Conservation (phyloP, 2,797 vertebrate species). For the Hybognathus amarus region DNA sequence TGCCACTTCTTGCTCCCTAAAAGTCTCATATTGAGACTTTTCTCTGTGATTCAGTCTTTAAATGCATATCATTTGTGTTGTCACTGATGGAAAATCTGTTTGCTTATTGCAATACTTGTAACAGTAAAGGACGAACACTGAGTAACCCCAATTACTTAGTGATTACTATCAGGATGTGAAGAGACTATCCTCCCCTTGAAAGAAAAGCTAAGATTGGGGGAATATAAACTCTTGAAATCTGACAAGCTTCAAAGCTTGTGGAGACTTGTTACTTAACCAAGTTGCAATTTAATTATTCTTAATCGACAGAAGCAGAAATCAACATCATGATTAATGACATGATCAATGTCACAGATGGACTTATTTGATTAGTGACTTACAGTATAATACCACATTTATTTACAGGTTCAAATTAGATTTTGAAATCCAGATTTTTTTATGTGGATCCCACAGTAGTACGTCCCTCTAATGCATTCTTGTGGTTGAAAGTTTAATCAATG, state of each 20-base stretch:
- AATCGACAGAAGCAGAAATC: neutral
- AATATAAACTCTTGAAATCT: neutral
- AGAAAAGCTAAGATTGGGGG: neutral
- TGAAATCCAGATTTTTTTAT: neutral
- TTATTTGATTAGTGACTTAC: neutral
- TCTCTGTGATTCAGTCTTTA: no score
- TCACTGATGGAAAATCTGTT: no score
- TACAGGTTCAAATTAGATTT: neutral
- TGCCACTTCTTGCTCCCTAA: no score
- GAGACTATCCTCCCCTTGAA: no score
- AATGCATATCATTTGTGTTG: no score
- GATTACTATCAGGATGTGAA: neutral
- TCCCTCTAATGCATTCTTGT: conserved; percentile 3
- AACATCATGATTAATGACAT: neutral
- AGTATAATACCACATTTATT: neutral
- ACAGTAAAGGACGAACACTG: no score
- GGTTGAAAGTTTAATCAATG: conserved; percentile 15
- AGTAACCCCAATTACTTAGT: neutral
- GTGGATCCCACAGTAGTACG: neutral
- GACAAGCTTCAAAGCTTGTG: neutral
- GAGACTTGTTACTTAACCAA: neutral
- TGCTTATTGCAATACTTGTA: no score
- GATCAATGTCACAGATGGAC: neutral
- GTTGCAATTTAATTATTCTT: neutral
- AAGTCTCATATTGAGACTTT: no score